Evolutionary conservation across 23 tunicate species (phyloP).

Genomic region (Clavelina lepadiformis): DNA sequence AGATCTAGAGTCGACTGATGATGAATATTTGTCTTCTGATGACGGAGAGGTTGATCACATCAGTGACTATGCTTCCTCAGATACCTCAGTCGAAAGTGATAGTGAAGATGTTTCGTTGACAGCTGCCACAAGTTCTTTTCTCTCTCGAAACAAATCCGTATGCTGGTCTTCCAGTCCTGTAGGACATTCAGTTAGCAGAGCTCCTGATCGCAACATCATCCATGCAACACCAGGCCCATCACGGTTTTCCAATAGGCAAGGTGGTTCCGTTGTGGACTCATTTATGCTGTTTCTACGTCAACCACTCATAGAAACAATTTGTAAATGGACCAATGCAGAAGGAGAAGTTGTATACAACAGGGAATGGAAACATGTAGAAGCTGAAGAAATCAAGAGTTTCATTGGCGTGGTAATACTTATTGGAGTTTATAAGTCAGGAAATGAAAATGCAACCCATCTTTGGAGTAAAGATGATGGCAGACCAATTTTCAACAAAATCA

Average conservation of each 20-base stretch:
- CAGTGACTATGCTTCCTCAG: conserved; percentile 7
- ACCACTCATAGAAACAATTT: conserved; percentile 5
- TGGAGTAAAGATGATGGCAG: conserved; percentile 25
- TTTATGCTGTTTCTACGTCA: conserved; percentile 1
- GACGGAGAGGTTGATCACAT: conserved; percentile 17
- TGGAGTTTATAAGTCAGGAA: conserved; percentile 15
- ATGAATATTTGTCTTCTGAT: conserved; percentile 9
- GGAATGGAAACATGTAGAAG: not conserved
- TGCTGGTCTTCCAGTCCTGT: conserved; percentile 13
- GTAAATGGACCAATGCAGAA: conserved; percentile 17
- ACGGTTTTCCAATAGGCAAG: conserved; percentile 1
- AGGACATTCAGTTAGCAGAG: conserved; percentile 8
- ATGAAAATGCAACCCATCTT: conserved; percentile 24
- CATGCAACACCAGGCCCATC: conserved; percentile 6
- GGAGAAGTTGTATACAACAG: conserved; percentile 1
- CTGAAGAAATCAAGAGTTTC: conserved; percentile 12
- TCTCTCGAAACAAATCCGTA: conserved; percentile 11
- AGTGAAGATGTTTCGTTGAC: conserved; percentile 9
- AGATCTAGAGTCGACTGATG: not conserved
- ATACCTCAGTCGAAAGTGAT: conserved; percentile 4
- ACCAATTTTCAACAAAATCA: conserved; percentile 23
- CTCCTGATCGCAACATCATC: conserved; percentile 6
- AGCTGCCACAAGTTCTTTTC: not conserved
- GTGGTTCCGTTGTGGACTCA: not conserved
- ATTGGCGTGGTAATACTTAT: conserved; percentile 22